These are phyloP conservation scores for Bos indicus DNA, from an alignment of 2,113 vertebrate species.

Conservation along the genomic window DNA sequence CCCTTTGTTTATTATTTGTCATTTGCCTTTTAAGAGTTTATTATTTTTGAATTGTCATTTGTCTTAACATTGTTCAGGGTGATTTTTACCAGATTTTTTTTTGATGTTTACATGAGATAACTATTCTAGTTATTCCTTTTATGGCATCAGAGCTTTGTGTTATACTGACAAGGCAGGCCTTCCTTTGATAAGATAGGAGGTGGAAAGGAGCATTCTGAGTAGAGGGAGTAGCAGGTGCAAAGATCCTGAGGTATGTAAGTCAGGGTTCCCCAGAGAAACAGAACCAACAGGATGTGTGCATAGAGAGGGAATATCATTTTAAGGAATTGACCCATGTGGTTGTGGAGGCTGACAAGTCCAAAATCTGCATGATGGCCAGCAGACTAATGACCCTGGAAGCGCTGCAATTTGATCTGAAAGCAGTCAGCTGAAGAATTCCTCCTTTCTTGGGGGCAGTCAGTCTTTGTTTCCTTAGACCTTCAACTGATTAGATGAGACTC, in stretches of 20 bases:
- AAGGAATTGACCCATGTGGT: background rate
- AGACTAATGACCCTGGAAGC: background rate
- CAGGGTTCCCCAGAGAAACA: background rate
- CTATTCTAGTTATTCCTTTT: background rate
- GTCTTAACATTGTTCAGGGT: background rate
- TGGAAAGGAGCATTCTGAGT: background rate
- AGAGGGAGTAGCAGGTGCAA: background rate
- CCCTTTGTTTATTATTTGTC: background rate
- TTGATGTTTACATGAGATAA: background rate
- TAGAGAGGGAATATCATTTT: background rate
- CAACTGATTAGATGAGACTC: background rate
- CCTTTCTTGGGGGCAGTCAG: background rate
- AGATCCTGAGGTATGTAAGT: background rate
- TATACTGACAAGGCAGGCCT: background rate
- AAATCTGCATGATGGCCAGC: background rate
- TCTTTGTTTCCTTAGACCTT: background rate
- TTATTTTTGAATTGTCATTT: background rate
- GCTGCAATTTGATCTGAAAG: background rate
- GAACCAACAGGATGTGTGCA: background rate
- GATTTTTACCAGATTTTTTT: background rate
- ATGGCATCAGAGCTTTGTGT: background rate
- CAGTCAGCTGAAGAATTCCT: background rate
- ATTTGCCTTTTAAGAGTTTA: background rate
- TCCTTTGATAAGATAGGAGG: background rate
- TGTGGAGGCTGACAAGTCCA: background rate